Evolutionary conservation across 2,797 vertebrate species (phyloP), one percentile per base, ranked within the genome.

Genomic region (Alosa sapidissima): DNA sequence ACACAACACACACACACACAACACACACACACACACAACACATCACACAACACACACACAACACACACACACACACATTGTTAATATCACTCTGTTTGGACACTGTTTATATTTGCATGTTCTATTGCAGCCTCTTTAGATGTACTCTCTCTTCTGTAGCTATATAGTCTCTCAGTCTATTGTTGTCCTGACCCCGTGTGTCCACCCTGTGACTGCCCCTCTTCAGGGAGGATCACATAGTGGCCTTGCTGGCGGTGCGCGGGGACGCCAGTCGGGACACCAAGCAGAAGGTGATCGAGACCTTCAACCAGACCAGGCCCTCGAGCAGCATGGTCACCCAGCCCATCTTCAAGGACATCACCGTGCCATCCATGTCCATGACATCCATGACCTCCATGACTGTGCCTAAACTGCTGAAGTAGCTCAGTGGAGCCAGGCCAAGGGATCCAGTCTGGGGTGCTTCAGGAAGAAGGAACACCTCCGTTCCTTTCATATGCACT

Each of bases 211-310:
- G 9, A 85, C 0, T 78, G 11, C 36, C 36, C 75, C 28, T 87
- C 89, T 14, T 2, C 87, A 99, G 98, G 92, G 98, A 99, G 84
- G 98, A 99, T 60, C 98, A 99, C 89, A 97, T 99, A 28, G 92
- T 97, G 54, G 97, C 98, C 0, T 88, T 99, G 92, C 91, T 99
- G 88, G 96, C 97, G 0, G 94, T 99, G 85, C 95, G 98, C 0
- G 98, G 98, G 0, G 98, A 99, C 2, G 96, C 97, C 92, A 98
- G 96, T 93, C 95, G 97, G 52, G 98, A 99, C 41, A 98, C 98
- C 97, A 96, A 97, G 28, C 98, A 99, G 91, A 99, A 95, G 85
- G 99, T 99, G 91, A 97, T 99, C 0, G 98, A 99, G 88, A 98
- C 97, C 0, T 94, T 99, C 88, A 97, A 96, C 52, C 97, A 99